Evolutionary conservation across 2,113 vertebrate genomes (phyloP).

Genomic region (Ptychochromis oligacanthus): DNA sequence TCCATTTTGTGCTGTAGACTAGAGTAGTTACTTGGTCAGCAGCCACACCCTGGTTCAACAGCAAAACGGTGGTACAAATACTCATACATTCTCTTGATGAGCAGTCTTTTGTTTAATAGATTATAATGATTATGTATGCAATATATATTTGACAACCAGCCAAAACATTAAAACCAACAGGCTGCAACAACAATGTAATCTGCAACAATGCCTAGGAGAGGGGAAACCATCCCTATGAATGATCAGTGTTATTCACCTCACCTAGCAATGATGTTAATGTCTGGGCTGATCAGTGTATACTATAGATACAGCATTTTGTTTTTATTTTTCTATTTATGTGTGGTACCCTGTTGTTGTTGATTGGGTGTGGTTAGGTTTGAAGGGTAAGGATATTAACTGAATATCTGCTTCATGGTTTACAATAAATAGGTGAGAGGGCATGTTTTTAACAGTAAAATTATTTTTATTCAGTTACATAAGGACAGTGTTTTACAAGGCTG

Average conservation of each 20-base stretch:
- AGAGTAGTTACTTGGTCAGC: constrained; percentile 3
- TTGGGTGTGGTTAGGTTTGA: constrained; percentile 62
- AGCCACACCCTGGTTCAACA: constrained; percentile 53
- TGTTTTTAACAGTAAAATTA: constrained; percentile 12
- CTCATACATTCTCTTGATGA: neutral
- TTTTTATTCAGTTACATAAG: neutral
- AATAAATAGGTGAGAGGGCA: constrained; percentile 41
- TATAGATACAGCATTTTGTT: neutral
- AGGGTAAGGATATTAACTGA: constrained; percentile 26
- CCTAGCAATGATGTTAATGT: neutral
- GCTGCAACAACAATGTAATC: neutral
- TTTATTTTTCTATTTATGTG: neutral
- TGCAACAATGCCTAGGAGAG: neutral
- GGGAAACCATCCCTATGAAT: neutral
- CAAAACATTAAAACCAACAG: neutral
- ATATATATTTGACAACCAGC: neutral
- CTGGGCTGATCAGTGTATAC: neutral
- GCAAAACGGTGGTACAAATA: neutral
- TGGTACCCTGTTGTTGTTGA: constrained; percentile 27
- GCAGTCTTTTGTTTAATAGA: neutral
- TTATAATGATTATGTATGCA: neutral
- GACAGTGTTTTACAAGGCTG: constrained; percentile 57
- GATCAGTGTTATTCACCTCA: neutral
- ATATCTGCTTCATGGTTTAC: constrained; percentile 45
- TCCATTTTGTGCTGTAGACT: constrained; percentile 8